Evolutionary conservation across 2,797 vertebrate species (phyloP), one percentile per base, ranked within the genome.

Genomic region (Serranus cabrilla): DNA sequence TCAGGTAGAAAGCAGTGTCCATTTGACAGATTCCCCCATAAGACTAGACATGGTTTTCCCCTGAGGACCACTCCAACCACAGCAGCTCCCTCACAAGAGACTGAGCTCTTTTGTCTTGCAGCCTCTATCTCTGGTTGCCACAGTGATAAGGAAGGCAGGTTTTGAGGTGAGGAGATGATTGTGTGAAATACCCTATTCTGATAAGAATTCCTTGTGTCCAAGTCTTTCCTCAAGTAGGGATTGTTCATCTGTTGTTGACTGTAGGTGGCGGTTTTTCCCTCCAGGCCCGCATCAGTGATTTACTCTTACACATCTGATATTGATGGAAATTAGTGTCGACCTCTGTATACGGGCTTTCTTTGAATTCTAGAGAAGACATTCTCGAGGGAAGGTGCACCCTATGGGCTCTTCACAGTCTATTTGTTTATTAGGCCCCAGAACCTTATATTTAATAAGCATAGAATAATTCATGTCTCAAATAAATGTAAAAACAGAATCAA

Each of bases 291-390:
- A 55, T 86, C 63, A 45, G 59, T 82, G 81, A 88, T 90, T 88
- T 75, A 80, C 65, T 71, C 47, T 83, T 74, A 84, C 85, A 79
- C 78, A 77, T 82, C 61, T 82, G 62, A 80, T 87, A 83, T 81
- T 85, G 87, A 90, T 89, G 87, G 66, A 87, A 89, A 91, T 86
- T 65, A 86, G 51, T 66, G 61, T 71, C 8, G 57, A 85, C 60
- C 72, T 76, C 78, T 1, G 1, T 69, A 39, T 52, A 39, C 64
- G 25, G 12, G 17, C 56, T 81, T 68, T 56, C 64, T 87, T 81
- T 78, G 45, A 82, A 72, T 80, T 65, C 54, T 55, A 64, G 7
- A 49, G 58, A 67, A 74, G 77, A 80, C 20, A n/a, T 40, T 85
- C 80, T 69, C 67, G 25, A 71, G 73, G 74, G 67, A 52, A 58